Evolutionary conservation across 2,113 vertebrate genomes (phyloP).

Genomic region (Ploceus nigricollis): DNA sequence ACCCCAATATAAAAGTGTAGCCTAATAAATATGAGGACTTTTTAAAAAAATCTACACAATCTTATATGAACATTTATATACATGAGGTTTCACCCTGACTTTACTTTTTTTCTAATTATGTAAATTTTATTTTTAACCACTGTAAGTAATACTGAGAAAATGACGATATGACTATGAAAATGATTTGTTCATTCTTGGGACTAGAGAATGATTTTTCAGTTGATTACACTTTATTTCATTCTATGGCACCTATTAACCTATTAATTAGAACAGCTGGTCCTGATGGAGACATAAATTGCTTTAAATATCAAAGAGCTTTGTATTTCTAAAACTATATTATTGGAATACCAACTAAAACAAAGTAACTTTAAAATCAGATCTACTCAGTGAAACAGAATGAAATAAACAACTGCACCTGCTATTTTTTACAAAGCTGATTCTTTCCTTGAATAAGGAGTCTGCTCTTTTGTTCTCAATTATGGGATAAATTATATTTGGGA

Average conservation of each 20-base stretch:
- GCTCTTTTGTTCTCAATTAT: neutral
- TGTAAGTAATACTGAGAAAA: neutral
- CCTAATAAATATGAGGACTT: neutral
- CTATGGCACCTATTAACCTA: neutral
- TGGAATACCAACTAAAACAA: neutral
- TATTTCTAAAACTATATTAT: neutral
- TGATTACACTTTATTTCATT: neutral
- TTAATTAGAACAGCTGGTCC: neutral
- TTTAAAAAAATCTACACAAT: neutral
- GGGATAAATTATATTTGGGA: neutral
- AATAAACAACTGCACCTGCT: neutral
- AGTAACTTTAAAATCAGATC: neutral
- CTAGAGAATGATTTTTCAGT: neutral
- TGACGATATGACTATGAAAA: neutral
- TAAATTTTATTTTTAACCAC: neutral
- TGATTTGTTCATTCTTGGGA: neutral
- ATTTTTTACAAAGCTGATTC: neutral
- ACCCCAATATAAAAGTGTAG: accelerated
- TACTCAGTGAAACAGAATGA: neutral
- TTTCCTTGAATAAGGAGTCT: neutral
- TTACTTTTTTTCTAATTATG: neutral
- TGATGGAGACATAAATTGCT: neutral
- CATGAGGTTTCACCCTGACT: neutral
- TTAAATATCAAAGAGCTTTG: neutral
- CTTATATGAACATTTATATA: neutral